Evolutionary conservation across 2,888 invertebrate species (phyloP).

Genomic region (Aleiodes testaceus): DNA sequence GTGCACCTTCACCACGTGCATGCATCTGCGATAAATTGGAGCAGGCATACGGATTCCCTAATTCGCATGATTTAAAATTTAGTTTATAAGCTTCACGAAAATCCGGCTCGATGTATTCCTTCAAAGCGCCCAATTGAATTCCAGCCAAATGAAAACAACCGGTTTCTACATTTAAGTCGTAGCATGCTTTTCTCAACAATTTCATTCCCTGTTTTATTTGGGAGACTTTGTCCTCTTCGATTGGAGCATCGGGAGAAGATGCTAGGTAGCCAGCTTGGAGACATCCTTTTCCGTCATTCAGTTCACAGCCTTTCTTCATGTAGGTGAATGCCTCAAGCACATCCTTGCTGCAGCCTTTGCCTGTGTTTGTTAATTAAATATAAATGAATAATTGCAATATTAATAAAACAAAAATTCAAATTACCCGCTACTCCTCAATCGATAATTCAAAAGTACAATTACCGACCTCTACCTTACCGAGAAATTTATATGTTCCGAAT

Average conservation of each 20-base stretch:
- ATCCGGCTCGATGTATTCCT: slow-evolving; percentile 77
- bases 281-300: slow-evolving; percentile 82
- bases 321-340: slow-evolving; percentile 77
- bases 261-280: slow-evolving; percentile 80
- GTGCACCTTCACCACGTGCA: slow-evolving; percentile 86
- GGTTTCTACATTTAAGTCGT: slow-evolving; percentile 75
- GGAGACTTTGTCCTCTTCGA: slow-evolving; percentile 46
- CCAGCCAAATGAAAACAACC: slow-evolving; percentile 89
- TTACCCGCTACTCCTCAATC: background rate
- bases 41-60: slow-evolving; percentile 90
- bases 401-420: slow-evolving; percentile 4
- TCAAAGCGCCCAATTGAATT: slow-evolving; percentile 84
- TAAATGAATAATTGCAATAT: too few relatives aligned
- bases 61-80: slow-evolving; percentile 86
- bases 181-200: slow-evolving; percentile 75
- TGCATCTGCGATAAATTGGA: slow-evolving; percentile 93
- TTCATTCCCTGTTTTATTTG: slow-evolving; percentile 71
- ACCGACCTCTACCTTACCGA: slow-evolving; percentile 77
- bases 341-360: slow-evolving; percentile 58
- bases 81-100: slow-evolving; percentile 86
- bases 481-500: slow-evolving; percentile 82
- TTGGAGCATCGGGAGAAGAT: slow-evolving; percentile 21
- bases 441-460: background rate
- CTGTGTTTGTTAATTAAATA: slow-evolving; percentile 51
- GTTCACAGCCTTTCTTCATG: slow-evolving; percentile 85